These are phyloP conservation scores for Sphaeridia pumilis DNA, from an alignment of 2,888 invertebrate genomes.

Conservation along the genomic window DNA sequence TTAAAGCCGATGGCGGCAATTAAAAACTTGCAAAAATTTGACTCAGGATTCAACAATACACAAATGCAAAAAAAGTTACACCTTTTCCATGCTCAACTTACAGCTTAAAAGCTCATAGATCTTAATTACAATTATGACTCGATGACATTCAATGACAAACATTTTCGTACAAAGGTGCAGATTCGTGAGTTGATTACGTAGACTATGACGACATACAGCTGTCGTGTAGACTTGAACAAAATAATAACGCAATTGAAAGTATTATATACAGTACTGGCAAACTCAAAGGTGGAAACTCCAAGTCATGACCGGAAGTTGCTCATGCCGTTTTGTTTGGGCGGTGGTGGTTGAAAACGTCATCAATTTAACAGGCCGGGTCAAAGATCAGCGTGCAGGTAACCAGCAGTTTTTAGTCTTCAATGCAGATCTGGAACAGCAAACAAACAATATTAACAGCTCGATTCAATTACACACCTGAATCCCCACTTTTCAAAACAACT, in stretches of 20 bases:
- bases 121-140: conserved; percentile 10
- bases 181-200: too few relatives aligned
- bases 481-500: neutral
- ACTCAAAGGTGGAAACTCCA: too few relatives aligned
- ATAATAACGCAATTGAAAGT: too few relatives aligned
- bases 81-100: neutral
- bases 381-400: too few relatives aligned
- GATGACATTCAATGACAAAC: conserved; percentile 17
- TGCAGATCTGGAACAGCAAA: conserved; percentile 10
- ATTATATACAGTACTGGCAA: too few relatives aligned
- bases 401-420: conserved; percentile 13
- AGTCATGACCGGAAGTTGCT: too few relatives aligned
- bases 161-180: too few relatives aligned
- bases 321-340: neutral
- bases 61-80: neutral
- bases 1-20: too few relatives aligned
- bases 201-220: too few relatives aligned
- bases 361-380: too few relatives aligned
- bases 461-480: neutral
- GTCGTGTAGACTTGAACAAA: too few relatives aligned
- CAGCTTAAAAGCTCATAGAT: neutral
- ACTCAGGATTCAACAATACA: neutral
- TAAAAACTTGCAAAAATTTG: neutral
- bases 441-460: neutral
- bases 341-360: too few relatives aligned